Evolutionary conservation across 1,140 invertebrate species (phyloP).

Genomic region (Aphaenogaster rudis): DNA sequence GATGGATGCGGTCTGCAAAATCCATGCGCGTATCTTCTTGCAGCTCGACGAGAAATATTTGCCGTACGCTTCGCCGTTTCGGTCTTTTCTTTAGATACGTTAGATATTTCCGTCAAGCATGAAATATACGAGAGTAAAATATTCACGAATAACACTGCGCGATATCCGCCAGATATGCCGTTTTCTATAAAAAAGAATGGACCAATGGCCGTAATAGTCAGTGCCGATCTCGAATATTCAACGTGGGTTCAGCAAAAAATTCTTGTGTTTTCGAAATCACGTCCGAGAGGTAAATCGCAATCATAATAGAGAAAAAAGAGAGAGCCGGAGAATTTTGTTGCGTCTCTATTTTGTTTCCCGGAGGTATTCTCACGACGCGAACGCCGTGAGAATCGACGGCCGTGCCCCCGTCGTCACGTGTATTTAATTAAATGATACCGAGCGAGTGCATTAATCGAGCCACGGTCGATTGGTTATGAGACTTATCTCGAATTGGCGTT

Average conservation of each 20-base stretch:
- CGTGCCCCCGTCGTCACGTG: slow-evolving; percentile 48
- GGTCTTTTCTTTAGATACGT: slow-evolving; percentile 56
- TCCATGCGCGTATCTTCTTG: slow-evolving; percentile 41
- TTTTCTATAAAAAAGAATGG: slow-evolving; percentile 35
- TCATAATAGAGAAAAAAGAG: not conserved
- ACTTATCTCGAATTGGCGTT: slow-evolving; percentile 69
- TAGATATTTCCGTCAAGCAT: slow-evolving; percentile 61
- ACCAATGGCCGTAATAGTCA: slow-evolving; percentile 10
- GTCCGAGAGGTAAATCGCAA: slow-evolving; percentile 25
- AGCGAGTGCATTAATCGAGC: slow-evolving; percentile 68
- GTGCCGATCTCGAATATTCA: slow-evolving; percentile 23
- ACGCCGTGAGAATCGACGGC: not conserved
- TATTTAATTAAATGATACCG: slow-evolving; percentile 73
- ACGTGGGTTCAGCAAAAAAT: slow-evolving; percentile 7
- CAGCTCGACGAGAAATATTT: slow-evolving; percentile 52
- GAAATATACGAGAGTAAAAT: slow-evolving; percentile 59
- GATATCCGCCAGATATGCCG: slow-evolving; percentile 7
- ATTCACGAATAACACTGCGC: slow-evolving; percentile 41
- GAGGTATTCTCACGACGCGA: slow-evolving; percentile 1
- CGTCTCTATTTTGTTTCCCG: not conserved
- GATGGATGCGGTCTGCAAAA: slow-evolving; percentile 50
- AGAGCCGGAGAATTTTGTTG: slow-evolving; percentile 6
- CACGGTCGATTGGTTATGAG: slow-evolving; percentile 73
- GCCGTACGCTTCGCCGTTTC: slow-evolving; percentile 40
- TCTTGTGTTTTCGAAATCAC: slow-evolving; percentile 22